Evolutionary conservation across 2,888 invertebrate species (phyloP).

Genomic region (Bhutanitis thaidina): DNA sequence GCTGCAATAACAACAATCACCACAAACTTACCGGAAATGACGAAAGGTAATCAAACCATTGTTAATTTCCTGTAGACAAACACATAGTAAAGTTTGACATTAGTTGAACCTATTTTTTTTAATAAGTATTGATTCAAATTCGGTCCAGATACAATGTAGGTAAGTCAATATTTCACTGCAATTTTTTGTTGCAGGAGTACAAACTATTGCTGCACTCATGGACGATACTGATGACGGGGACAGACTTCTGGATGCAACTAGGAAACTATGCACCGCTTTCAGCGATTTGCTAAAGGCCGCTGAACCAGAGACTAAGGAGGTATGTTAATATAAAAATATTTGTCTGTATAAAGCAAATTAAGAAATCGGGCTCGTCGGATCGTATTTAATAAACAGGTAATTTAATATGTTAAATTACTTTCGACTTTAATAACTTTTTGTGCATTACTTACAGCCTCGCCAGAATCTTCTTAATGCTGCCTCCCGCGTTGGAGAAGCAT

Average conservation of each 20-base stretch:
- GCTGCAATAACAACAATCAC: constrained; percentile 98
- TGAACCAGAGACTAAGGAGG: constrained; percentile 95
- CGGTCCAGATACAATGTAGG: no score
- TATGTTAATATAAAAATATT: constrained; percentile 34
- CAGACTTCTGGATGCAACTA: constrained; percentile 93
- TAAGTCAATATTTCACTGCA: no score
- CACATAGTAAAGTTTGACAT: no score
- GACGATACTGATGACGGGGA: constrained; percentile 92
- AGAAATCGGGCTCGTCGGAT: neutral
- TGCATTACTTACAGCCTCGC: constrained; percentile 82
- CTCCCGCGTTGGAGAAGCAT: constrained; percentile 97
- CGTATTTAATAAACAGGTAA: neutral
- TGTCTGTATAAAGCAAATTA: neutral
- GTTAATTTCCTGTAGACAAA: no score
- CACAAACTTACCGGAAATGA: constrained; percentile 97
- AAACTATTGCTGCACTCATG: constrained; percentile 96
- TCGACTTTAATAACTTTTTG: no score
- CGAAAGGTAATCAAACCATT: constrained; percentile 81
- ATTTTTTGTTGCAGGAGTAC: constrained; percentile 74
- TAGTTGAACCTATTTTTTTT: no score
- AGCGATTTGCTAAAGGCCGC: constrained; percentile 96
- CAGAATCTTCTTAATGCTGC: constrained; percentile 97
- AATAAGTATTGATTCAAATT: no score
- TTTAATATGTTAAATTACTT: neutral
- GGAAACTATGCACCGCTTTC: constrained; percentile 95